Evolutionary conservation across 2,888 invertebrate genomes (phyloP).

Genomic region (Eristalis pertinax): DNA sequence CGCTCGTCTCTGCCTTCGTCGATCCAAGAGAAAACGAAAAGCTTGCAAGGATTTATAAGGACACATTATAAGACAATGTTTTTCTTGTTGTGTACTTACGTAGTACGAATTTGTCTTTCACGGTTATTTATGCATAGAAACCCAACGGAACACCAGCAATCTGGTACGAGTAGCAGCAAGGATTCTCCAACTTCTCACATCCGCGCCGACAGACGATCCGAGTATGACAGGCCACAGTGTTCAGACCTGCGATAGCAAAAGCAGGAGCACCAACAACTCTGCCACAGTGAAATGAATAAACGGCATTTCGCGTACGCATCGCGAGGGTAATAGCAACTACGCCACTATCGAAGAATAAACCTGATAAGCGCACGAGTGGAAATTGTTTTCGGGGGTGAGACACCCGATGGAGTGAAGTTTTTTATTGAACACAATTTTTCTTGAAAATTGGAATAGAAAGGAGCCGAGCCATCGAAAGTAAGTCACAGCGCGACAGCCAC

Average conservation of each 20-base stretch:
- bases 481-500: background rate
- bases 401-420: background rate
- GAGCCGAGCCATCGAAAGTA: constrained; percentile 3
- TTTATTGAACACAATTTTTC: constrained; percentile 65
- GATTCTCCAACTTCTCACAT: constrained; percentile 8
- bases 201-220: background rate
- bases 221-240: constrained; percentile 2
- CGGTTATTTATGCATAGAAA: constrained; percentile 66
- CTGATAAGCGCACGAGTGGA: constrained; percentile 66
- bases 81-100: constrained; percentile 70
- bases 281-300: constrained; percentile 42
- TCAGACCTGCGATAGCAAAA: background rate
- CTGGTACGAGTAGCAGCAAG: constrained; percentile 18
- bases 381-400: constrained; percentile 47
- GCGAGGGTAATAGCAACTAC: background rate
- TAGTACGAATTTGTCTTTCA: constrained; percentile 65
- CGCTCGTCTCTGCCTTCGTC: constrained; percentile 7
- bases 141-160: constrained; percentile 50
- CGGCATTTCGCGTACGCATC: constrained; percentile 45
- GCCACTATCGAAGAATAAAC: constrained; percentile 62
- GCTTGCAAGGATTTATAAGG: constrained; percentile 62
- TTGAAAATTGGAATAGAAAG: constrained; percentile 63
- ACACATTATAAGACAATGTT: constrained; percentile 71
- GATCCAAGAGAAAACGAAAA: background rate
- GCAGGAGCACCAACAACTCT: background rate